Evolutionary conservation across 2,888 invertebrate species (phyloP), one percentile per base, ranked within the genome.

Genomic region (Choreutis nemorana): DNA sequence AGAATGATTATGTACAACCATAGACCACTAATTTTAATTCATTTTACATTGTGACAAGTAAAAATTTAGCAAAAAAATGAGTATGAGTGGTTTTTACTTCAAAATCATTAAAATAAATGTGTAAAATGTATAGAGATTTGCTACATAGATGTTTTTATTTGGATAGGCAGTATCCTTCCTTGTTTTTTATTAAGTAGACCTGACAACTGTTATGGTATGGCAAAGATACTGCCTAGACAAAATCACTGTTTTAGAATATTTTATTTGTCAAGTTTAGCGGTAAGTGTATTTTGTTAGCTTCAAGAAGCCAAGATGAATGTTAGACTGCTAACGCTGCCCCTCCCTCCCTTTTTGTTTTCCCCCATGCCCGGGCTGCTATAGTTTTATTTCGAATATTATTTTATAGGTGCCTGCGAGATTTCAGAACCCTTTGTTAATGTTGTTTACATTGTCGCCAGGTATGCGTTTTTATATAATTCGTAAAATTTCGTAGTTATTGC

Each of bases 391-490:
- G 47, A 48, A 65, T 75, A 73, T 75, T 56, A 72, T 77, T 77
- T 73, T 65, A 59, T 78, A 78, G 78, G 78, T 77, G 77, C 77
- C 77, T 78, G 78, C 67, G 73, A 61, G 72, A 62, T 62, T 60
- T 54, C 63, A 65, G 58, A 68, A 65, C 68, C 75, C 71, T 75
- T 75, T 71, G 47, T 77, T 71, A 75, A 68, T 75, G 77, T 78
- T 78, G 78, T 78, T 78, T 78, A 78, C 78, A 78, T 78, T 77
- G 78, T 78, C 78, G 78, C 78, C 78, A 78, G 78, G 78, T 78
- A 78, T 75, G 77, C 72, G 59, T 71, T 68, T 66, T 67, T 59
- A 54, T 37, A 61, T 4, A 10, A 21, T 10, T 21, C n/a, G n/a
- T n/a, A n/a, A n/a, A n/a, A n/a, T n/a, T n/a, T n/a, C n/a, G n/a